Conservation (phyloP, 2,888 invertebrate genomes). For the Agrotis exclamationis region DNA sequence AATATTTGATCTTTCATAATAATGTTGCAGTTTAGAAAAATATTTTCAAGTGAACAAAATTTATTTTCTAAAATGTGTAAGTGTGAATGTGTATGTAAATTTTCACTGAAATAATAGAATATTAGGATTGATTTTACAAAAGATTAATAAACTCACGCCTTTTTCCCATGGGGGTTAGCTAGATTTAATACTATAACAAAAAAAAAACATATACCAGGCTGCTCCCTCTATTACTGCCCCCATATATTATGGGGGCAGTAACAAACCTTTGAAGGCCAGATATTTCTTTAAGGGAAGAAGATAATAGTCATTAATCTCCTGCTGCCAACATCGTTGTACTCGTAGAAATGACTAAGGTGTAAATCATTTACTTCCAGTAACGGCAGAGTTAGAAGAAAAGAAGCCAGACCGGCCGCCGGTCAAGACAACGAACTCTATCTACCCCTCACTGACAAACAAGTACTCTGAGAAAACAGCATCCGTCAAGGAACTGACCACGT, state of each 20-base stretch:
- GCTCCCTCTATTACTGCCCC: too few species aligned
- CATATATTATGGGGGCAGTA: slow-evolving; percentile 1
- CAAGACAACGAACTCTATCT: slow-evolving; percentile 79
- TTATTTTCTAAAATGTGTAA: slow-evolving; percentile 52
- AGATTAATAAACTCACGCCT: too few species aligned
- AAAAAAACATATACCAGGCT: too few species aligned
- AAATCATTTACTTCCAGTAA: slow-evolving; percentile 71
- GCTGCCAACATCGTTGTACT: background rate
- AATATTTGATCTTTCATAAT: slow-evolving; percentile 22
- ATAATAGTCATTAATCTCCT: background rate
- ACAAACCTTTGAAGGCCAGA: slow-evolving; percentile 31
- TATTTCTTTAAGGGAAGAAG: slow-evolving; percentile 12
- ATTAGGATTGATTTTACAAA: background rate
- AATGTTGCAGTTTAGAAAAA: slow-evolving; percentile 54
- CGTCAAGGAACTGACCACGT: slow-evolving; percentile 86
- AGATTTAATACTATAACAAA: too few species aligned
- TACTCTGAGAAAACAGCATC: slow-evolving; percentile 87
- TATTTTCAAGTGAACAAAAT: slow-evolving; percentile 52
- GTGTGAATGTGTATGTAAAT: slow-evolving; percentile 10
- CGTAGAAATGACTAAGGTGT: slow-evolving; percentile 7
- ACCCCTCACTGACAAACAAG: slow-evolving; percentile 84
- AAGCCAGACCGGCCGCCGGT: slow-evolving; percentile 87
- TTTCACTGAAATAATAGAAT: background rate
- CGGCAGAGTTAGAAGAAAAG: slow-evolving; percentile 84
- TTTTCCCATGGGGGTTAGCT: too few species aligned